phyloP scores from a whole-genome alignment of 1,140 invertebrate genomes.

The Tenebrio molitor region DNA sequence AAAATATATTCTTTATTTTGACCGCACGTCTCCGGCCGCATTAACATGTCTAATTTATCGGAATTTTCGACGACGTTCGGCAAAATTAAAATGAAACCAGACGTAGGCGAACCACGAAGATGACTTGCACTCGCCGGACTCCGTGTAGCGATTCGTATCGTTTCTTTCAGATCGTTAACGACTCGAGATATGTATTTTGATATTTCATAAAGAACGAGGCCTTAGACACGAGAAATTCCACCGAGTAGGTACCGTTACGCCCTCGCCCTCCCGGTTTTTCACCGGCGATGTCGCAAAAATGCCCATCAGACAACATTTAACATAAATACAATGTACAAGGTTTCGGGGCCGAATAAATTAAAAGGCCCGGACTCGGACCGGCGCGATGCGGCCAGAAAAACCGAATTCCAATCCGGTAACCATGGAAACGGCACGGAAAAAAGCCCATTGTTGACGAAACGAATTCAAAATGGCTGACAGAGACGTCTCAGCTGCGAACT shows the following conservation, averaged over 20 bases:
- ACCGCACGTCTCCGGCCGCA: slow-evolving; percentile 30
- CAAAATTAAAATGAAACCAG: slow-evolving; percentile 34
- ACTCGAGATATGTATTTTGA: slow-evolving; percentile 50
- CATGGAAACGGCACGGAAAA: slow-evolving; percentile 56
- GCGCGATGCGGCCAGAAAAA: slow-evolving; percentile 55
- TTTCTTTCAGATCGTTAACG: slow-evolving; percentile 50
- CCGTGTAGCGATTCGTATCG: slow-evolving; percentile 44
- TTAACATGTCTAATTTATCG: slow-evolving; percentile 36
- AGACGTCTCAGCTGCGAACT: slow-evolving; percentile 55
- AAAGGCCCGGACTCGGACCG: slow-evolving; percentile 53
- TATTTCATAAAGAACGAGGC: slow-evolving; percentile 44
- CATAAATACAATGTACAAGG: slow-evolving; percentile 56
- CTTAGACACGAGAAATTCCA: slow-evolving; percentile 20
- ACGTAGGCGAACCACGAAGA: slow-evolving; percentile 31
- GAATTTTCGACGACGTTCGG: slow-evolving; percentile 40
- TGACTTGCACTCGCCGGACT: slow-evolving; percentile 45
- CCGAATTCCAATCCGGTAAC: slow-evolving; percentile 57
- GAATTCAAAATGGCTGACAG: slow-evolving; percentile 62
- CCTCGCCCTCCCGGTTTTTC: too few relatives aligned
- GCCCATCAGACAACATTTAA: slow-evolving; percentile 48
- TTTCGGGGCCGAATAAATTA: slow-evolving; percentile 59
- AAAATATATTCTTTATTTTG: slow-evolving; percentile 45
- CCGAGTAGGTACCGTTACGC: not conserved
- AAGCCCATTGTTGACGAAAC: slow-evolving; percentile 61
- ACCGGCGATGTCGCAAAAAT: not conserved